Evolutionary conservation across 2,888 invertebrate species (phyloP).

Genomic region (Noctua janthe): DNA sequence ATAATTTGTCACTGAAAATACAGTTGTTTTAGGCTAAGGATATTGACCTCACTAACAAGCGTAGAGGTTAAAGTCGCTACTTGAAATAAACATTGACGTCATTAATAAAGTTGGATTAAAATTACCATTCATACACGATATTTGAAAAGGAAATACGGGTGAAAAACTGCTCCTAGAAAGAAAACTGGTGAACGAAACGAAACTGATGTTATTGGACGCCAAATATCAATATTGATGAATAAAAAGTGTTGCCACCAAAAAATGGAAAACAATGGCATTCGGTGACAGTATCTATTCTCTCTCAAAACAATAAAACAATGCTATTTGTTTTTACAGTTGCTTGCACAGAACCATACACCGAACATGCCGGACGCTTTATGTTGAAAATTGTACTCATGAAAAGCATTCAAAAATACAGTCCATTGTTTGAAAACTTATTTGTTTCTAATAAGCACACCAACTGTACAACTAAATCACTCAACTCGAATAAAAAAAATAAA

Average conservation of each 20-base stretch:
- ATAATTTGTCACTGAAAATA: constrained; percentile 17
- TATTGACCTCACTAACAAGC: constrained; percentile 2
- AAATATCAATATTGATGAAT: constrained; percentile 8
- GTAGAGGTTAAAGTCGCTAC: background rate
- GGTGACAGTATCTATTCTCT: constrained; percentile 14
- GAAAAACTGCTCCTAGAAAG: background rate
- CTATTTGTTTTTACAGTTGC: constrained; percentile 55
- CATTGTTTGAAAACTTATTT: constrained; percentile 1
- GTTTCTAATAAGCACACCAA: background rate
- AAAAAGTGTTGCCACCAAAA: constrained; percentile 19
- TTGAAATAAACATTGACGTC: constrained; percentile 12
- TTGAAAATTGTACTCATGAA: constrained; percentile 43
- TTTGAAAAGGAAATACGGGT: background rate
- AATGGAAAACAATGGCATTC: constrained; percentile 19
- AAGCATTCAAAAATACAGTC: constrained; percentile 6
- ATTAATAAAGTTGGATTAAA: background rate
- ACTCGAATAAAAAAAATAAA: background rate
- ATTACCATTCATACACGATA: background rate
- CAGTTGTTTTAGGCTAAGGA: constrained; percentile 22
- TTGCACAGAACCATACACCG: constrained; percentile 15
- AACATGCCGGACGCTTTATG: constrained; percentile 20
- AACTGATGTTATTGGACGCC: constrained; percentile 1
- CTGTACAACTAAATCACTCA: background rate
- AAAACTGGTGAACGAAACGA: constrained; percentile 6
- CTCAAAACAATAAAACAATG: constrained; percentile 54